A percentile compares a stretch with the other conserved stretches of the same genome.
These are phyloP conservation scores for Cassiopea andromeda DNA, from an alignment of 30 jellyfish, hydroid and myxozoan species.

Conservation along the genomic window DNA sequence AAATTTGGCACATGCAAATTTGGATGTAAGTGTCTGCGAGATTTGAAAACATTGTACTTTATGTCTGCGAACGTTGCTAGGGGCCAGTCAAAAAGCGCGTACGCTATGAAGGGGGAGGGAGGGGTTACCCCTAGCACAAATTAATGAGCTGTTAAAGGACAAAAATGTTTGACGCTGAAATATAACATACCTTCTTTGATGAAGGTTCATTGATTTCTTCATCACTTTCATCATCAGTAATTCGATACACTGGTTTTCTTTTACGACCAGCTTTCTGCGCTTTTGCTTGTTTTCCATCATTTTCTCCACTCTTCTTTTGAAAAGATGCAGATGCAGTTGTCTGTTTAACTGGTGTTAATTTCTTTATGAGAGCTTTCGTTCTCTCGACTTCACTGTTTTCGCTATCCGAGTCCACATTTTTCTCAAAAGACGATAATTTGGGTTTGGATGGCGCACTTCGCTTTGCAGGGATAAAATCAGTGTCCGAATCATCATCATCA, in stretches of 20 bases:
- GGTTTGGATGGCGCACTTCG: conserved; percentile 13
- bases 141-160: too few relatives aligned
- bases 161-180: too few relatives aligned
- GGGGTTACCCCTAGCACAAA: too few relatives aligned
- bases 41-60: too few relatives aligned
- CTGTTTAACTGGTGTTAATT: conserved; percentile 78
- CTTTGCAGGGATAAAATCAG: conserved; percentile 38
- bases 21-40: too few relatives aligned
- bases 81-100: too few relatives aligned
- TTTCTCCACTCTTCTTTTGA: conserved; percentile 20
- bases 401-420: conserved; percentile 58
- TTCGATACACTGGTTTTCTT: conserved; percentile 9
- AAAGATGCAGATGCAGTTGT: conserved; percentile 14
- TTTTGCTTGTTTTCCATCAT: conserved; percentile 41
- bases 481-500: conserved; percentile 58
- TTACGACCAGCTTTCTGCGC: conserved; percentile 37
- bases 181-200: conserved; percentile 1
- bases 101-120: too few relatives aligned
- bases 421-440: conserved; percentile 19
- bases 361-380: conserved; percentile 77
- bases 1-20: too few relatives aligned
- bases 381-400: conserved; percentile 86
- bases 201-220: conserved; percentile 32
- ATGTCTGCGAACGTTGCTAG: too few relatives aligned
- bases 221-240: conserved; percentile 41